phyloP scores from a whole-genome alignment of 2,113 vertebrate genomes.

The Anoplopoma fimbria region DNA sequence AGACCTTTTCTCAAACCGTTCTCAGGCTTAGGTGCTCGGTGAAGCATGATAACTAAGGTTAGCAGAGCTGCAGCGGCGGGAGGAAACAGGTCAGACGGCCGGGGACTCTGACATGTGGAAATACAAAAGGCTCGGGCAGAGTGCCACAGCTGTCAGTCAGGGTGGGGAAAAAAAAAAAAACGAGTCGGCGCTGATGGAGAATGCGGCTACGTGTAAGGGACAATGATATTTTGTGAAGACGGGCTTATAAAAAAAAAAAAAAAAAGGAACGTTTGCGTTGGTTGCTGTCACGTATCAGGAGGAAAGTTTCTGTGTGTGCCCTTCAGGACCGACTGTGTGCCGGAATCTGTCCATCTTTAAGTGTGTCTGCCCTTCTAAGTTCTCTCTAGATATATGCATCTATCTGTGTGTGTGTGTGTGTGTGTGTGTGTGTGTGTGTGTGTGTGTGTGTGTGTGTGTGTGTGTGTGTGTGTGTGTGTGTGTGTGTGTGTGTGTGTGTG shows the following conservation, averaged over 20 bases:
- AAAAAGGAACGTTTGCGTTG: not conserved
- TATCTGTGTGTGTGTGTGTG: conserved; percentile 20
- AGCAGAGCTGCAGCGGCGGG: conserved; percentile 54
- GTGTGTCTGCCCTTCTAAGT: not conserved
- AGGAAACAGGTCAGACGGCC: conserved; percentile 51
- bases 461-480: conserved; percentile 34
- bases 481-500: conserved; percentile 27
- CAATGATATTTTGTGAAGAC: conserved; percentile 21
- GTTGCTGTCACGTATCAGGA: conserved; percentile 12
- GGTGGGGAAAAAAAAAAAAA: not conserved
- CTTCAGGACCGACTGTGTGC: conserved; percentile 19
- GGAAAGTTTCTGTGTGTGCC: conserved; percentile 8
- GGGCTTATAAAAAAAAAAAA: not conserved
- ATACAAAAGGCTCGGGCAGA: conserved; percentile 34
- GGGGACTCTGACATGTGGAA: conserved; percentile 53
- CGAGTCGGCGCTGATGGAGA: not conserved
- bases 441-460: conserved; percentile 54
- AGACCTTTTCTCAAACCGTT: conserved; percentile 43
- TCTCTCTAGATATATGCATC: conserved; percentile 1
- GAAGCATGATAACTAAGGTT: conserved; percentile 72
- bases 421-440: conserved; percentile 35
- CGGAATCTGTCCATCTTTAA: conserved; percentile 27
- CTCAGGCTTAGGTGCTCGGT: conserved; percentile 65
- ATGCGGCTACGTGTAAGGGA: not conserved
- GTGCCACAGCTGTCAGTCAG: conserved; percentile 46